Evolutionary conservation across 2,797 vertebrate genomes (phyloP).

Genomic region (Scleropages formosus): DNA sequence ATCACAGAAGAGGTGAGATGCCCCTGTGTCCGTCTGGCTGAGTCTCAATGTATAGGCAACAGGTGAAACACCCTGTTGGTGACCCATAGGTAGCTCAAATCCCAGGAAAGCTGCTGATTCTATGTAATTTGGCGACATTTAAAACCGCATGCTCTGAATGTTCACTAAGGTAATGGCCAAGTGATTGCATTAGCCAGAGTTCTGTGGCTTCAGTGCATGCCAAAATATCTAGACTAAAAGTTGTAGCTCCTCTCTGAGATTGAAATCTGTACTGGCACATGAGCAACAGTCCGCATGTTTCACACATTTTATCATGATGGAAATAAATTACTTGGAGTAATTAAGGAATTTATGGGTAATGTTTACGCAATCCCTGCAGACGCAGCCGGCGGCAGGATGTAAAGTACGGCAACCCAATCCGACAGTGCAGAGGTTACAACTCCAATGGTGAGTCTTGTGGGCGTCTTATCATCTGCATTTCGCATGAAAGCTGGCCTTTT

Average conservation of each 20-base stretch:
- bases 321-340: too few species aligned
- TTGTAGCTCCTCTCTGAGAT: too few species aligned
- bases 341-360: slow-evolving; percentile 43
- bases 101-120: not conserved
- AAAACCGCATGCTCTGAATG: too few species aligned
- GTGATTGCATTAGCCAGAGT: too few species aligned
- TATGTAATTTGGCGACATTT: too few species aligned
- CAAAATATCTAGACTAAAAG: too few species aligned
- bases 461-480: not conserved
- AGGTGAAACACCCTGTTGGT: not conserved
- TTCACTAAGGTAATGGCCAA: too few species aligned
- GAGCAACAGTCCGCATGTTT: too few species aligned
- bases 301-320: slow-evolving; percentile 8
- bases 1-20: slow-evolving; percentile 88
- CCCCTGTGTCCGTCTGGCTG: not conserved
- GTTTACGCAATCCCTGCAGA: slow-evolving; percentile 63
- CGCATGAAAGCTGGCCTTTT: not conserved
- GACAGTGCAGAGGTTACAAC: slow-evolving; percentile 95
- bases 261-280: too few species aligned
- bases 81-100: not conserved
- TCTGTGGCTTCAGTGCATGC: too few species aligned
- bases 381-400: slow-evolving; percentile 94
- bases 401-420: slow-evolving; percentile 93
- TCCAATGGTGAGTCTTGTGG: slow-evolving; percentile 78
- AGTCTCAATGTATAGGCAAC: not conserved